Base-by-base conservation (phyloP, 2,888 invertebrate species). In the Drosophila anceps region DNA sequence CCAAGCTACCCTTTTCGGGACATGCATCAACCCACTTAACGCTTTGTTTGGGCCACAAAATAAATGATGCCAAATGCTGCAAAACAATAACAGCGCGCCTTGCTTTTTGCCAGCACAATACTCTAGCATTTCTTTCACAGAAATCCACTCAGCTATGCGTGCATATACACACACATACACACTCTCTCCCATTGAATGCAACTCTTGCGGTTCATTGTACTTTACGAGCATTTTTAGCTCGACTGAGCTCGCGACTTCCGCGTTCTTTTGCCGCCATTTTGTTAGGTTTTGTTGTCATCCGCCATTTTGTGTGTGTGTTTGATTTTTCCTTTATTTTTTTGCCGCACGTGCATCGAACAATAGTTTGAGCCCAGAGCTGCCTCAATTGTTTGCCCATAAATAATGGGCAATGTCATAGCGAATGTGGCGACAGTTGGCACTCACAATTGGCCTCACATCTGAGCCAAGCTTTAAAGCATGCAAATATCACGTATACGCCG, bases 321-420 rank as follows among this genome's bases (percentile, higher is more conserved):
- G 65, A 58, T 68, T 68, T 55, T 59, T 46, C 53, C 43, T 65
- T 53, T 48, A 62, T 63, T 66, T 66, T 66, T 64, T 59, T 77
- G 63, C 66, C 60, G 57, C 75, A 76, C 88, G 88, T 67, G 71
- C 74, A 72, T 73, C 71, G 83, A 75, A 88, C 88, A 84, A 84
- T 84, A 73, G 84, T 70, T 80, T 71, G 73, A 74, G 48, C 73
- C 64, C 55, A 59, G 70, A 55, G 66, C 63, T 57, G 80, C 76
- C 61, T 75, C 84, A 84, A 84, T 88, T 88, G 89, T 88, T 84
- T 83, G 89, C 65, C 62, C 78, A 83, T 84, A 88, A 84, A 84
- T 88, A 76, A 84, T 84, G 76, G 67, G 62, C 79, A 78, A 73
- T 79, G 79, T 82, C 82, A 83, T 65, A 66, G 65, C 62, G 58